These are phyloP conservation scores for Ceratina australensis DNA, from an alignment of 1,140 invertebrate species.

Conservation along the genomic window DNA sequence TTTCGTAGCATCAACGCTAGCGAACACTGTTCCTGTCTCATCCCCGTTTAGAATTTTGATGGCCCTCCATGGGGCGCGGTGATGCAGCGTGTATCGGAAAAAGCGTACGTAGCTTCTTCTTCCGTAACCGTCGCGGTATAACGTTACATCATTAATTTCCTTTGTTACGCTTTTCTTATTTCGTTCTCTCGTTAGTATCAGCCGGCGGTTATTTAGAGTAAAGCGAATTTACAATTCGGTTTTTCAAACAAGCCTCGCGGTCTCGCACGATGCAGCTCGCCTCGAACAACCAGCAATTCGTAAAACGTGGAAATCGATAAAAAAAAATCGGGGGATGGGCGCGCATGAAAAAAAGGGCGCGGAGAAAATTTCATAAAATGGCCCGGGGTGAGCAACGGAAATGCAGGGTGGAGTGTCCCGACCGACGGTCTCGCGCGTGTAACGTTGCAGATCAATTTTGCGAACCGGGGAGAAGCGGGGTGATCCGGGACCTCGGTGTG, in stretches of 20 bases:
- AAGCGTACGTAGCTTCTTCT: background rate
- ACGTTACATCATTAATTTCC: background rate
- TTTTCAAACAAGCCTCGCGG: too few relatives aligned
- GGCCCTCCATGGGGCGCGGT: background rate
- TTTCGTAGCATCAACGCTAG: background rate
- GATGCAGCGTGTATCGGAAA: background rate
- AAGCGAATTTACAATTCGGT: too few relatives aligned
- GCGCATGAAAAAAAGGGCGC: background rate
- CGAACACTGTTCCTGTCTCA: background rate
- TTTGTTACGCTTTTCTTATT: background rate
- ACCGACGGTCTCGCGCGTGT: slow-evolving; percentile 2
- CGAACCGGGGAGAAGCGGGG: slow-evolving; percentile 7
- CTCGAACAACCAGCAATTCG: background rate
- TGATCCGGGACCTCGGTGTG: background rate
- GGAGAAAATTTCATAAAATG: slow-evolving; percentile 25
- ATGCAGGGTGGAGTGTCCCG: slow-evolving; percentile 24
- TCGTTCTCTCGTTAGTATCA: background rate
- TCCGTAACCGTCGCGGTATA: background rate
- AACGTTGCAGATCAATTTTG: slow-evolving; percentile 43
- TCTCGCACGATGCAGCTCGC: background rate
- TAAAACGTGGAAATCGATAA: background rate
- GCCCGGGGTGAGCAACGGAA: slow-evolving; percentile 1
- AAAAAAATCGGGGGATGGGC: background rate
- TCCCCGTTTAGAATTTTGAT: background rate
- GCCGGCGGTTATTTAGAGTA: too few relatives aligned